These are phyloP conservation scores for Philhelius pedissequus DNA, from an alignment of 2,888 invertebrate species.

Conservation along the genomic window DNA sequence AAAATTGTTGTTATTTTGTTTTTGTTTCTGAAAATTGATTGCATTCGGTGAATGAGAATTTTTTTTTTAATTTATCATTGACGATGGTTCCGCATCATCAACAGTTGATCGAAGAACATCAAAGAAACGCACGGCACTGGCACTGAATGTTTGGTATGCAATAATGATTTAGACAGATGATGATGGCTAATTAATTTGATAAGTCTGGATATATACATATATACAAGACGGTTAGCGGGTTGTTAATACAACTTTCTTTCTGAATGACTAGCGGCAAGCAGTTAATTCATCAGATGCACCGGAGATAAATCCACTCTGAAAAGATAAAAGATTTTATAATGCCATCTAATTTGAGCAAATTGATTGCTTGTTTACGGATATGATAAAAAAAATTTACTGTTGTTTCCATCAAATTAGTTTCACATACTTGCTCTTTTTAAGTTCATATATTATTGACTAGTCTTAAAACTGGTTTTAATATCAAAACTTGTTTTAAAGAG, in stretches of 20 bases:
- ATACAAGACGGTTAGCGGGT: background rate
- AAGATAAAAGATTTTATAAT: background rate
- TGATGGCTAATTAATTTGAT: constrained; percentile 59
- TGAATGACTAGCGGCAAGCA: constrained; percentile 29
- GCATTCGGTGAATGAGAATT: background rate
- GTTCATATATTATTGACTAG: too few relatives aligned
- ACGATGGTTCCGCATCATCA: constrained; percentile 34
- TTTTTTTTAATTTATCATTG: background rate
- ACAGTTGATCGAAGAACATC: constrained; percentile 2
- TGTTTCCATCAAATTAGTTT: background rate
- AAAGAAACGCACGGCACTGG: background rate
- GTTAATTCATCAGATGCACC: constrained; percentile 30
- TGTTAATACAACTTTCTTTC: constrained; percentile 49
- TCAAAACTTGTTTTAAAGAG: too few relatives aligned
- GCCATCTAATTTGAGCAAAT: background rate
- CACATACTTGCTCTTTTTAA: background rate
- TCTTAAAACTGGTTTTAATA: too few relatives aligned
- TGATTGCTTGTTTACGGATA: background rate
- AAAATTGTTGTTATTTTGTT: background rate
- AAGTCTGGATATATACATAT: background rate
- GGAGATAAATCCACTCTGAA: background rate
- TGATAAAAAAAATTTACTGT: background rate
- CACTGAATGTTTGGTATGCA: constrained; percentile 1
- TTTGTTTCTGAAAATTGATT: background rate
- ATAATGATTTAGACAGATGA: constrained; percentile 50